Evolutionary conservation across 2,113 vertebrate genomes (phyloP).

Genomic region (Anseranas semipalmata): DNA sequence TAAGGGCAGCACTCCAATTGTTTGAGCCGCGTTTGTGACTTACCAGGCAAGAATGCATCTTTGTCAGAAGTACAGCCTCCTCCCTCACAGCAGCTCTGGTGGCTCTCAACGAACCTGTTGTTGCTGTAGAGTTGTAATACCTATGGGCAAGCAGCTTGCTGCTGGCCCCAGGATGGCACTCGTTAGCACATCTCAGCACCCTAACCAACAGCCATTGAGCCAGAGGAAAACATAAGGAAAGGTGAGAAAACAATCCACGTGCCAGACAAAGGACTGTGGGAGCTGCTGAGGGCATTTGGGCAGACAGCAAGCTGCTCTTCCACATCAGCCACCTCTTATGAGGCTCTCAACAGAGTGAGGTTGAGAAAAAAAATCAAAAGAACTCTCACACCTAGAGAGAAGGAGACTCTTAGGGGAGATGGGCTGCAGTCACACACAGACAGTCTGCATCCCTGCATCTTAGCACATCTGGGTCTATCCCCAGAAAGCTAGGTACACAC

Average conservation of each 20-base stretch:
- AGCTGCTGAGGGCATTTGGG: background rate
- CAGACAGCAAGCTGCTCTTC: background rate
- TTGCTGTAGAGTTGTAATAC: background rate
- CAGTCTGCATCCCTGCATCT: accelerated
- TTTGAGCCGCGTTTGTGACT: background rate
- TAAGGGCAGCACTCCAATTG: background rate
- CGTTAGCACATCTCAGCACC: background rate
- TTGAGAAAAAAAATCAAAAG: background rate
- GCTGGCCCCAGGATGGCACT: background rate
- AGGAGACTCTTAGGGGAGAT: background rate
- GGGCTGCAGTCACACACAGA: accelerated
- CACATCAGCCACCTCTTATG: background rate
- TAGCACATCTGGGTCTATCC: too few relatives aligned
- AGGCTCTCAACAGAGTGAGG: background rate
- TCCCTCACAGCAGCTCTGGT: accelerated
- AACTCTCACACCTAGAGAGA: background rate
- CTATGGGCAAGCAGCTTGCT: background rate
- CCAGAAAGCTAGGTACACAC: accelerated
- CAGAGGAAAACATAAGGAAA: background rate
- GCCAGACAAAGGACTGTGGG: background rate
- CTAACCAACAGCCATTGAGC: background rate
- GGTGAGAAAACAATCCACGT: background rate
- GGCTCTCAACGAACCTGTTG: background rate
- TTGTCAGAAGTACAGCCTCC: accelerated
- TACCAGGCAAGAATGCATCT: background rate